Percentiles rank a stretch among this genome's conserved stretches.
These are phyloP conservation scores for Sebastolobus altivelis DNA, from an alignment of 2,797 vertebrate species.

Conservation along the genomic window DNA sequence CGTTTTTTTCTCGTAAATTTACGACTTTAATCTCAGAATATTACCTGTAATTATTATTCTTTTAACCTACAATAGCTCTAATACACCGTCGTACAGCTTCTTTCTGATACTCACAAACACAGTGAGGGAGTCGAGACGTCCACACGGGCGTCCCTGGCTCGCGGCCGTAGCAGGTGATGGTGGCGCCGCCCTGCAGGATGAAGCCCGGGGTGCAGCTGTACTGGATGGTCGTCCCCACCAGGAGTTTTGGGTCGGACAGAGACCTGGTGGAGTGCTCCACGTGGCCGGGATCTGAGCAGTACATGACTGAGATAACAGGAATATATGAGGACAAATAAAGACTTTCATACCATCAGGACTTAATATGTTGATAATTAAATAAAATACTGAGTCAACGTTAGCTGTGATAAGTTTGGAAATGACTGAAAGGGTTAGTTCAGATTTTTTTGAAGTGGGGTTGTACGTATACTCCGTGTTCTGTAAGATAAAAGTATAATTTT, in stretches of 20 bases:
- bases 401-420: too few species aligned
- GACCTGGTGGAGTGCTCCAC: conserved; percentile 94
- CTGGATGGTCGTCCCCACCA: conserved; percentile 97
- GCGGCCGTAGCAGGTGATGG: conserved; percentile 96
- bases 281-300: conserved; percentile 96
- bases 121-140: conserved; percentile 93
- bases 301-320: conserved; percentile 87
- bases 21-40: too few species aligned
- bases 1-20: too few species aligned
- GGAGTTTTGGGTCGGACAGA: conserved; percentile 93
- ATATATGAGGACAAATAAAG: background rate
- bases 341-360: background rate
- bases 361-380: background rate
- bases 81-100: background rate
- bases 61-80: too few species aligned
- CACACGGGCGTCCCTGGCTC: conserved; percentile 98
- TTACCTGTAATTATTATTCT: too few species aligned
- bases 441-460: too few species aligned
- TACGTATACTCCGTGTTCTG: conserved; percentile 62
- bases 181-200: conserved; percentile 94
- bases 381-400: too few species aligned
- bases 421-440: too few species aligned
- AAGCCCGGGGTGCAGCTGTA: conserved; percentile 94
- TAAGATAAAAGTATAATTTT: too few species aligned
- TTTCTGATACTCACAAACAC: conserved; percentile 89